Evolutionary conservation across 2,113 vertebrate species (phyloP), one percentile per base, ranked within the genome.

Genomic region (Oxygymnocypris stewartii): DNA sequence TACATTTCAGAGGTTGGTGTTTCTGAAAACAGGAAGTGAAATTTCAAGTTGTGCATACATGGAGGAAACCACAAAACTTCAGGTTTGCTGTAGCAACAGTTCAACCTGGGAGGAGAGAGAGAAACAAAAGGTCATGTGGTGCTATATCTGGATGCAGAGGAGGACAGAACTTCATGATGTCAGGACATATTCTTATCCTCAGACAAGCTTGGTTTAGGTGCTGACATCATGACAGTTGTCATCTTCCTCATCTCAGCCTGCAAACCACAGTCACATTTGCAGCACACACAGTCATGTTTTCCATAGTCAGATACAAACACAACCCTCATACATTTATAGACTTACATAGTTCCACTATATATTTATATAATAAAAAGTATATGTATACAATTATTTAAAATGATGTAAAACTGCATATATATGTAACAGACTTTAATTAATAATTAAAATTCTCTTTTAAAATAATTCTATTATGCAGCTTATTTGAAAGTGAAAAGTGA

Each of bases 1-100:
- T 1, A 4, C 2, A 82, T 82, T 81, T 47, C 6, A 73, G 67
- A 35, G 49, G 63, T 13, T 31, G 18, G 25, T 67, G 11, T 67
- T 67, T 76, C 75, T 79, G 54, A 77, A 85, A 77, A 69, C 82
- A 57, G 77, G 75, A 86, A 54, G 61, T 86, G 47, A 86, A 25
- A 71, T 67, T 85, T 37, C 5, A 35, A 47, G n/a, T 54, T 16
- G 42, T 51, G 28, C 80, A 20, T 69, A 23, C 16, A 23, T 51
- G 6, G 23, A 84, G 67, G 31, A 57, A 74, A 59, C 20, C 82
- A 11, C 47, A 74, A 84, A 16, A 23, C 16, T 75, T 35, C 28
- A 78, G 76, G 37, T 74, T 74, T 74, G 20, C 69, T 74, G 37
- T 42, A 12, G 71, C 71, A 74, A 74, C 71, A n/a, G 10, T 74